A percentile compares a stretch with the other conserved stretches of the same genome.
Conservation (phyloP, 2,888 invertebrate species). For the Hirudinaria manillensis region DNA sequence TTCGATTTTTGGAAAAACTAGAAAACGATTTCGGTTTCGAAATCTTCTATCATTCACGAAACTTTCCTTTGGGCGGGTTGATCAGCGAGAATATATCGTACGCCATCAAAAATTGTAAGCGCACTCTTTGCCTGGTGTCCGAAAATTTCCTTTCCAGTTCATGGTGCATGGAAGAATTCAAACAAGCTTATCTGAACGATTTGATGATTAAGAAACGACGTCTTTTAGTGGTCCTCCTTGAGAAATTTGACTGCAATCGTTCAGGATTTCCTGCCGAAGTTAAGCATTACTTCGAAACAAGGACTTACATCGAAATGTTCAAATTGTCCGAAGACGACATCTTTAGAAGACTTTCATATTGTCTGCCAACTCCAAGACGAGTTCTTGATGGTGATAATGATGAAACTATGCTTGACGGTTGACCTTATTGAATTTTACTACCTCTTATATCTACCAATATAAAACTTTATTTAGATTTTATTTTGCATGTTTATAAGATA, state of each 20-base stretch:
- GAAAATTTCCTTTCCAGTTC: not conserved
- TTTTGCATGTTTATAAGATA: no score
- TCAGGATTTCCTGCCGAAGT: not conserved
- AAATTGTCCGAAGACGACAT: not conserved
- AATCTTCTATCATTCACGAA: not conserved
- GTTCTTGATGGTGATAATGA: no score
- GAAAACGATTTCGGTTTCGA: not conserved
- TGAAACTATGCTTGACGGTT: no score
- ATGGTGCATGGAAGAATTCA: constrained; percentile 6
- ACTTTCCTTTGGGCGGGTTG: not conserved
- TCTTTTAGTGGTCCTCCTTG: not conserved
- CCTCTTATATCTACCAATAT: no score
- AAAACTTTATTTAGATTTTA: no score
- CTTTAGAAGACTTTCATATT: not conserved
- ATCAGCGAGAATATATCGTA: not conserved
- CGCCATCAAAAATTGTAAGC: not conserved
- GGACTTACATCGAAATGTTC: constrained; percentile 1
- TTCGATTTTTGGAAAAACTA: not conserved
- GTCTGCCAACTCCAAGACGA: not conserved
- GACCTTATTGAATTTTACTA: no score
- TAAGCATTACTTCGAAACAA: not conserved
- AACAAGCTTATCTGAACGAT: not conserved
- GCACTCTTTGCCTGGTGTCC: not conserved
- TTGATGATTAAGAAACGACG: not conserved
- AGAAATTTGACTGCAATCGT: not conserved